Evolutionary conservation across 2,797 vertebrate species (phyloP), one percentile per base, ranked within the genome.

Genomic region (Florisuga fusca): DNA sequence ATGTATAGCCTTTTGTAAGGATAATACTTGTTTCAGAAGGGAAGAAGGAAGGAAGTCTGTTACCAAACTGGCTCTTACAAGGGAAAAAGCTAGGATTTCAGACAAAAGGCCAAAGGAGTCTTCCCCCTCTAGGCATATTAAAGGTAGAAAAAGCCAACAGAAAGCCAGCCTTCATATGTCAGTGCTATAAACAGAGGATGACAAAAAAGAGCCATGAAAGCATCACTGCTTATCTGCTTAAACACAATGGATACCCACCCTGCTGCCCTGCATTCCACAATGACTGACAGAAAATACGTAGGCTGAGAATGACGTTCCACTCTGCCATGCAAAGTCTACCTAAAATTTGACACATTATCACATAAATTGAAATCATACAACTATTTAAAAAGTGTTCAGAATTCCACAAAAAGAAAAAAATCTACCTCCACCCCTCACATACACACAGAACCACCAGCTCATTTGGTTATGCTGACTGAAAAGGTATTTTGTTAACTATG

Each of bases 101-200:
- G 19, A 45, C 21, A 68, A n/a, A 68, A 4, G 0, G 36, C 63
- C 50, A 58, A 5, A 54, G 25, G 3, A 73, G 2, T 80, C 29
- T 14, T 86, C 20, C 15, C 22, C 46, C 73, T 33, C 11, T 20
- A 83, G 25, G 31, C 11, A 22, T 33, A 76, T 31, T 22, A 72
- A 64, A 31, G 11, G 41, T 2, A 72, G 19, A 64, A 68, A 85
- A 79, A 31, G 6, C 38, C 46, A 38, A 38, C 33, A 27, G 50
- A 87, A 92, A 63, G 67, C n/a, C 25, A 85, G 0, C 5, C 34
- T 51, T 26, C 8, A 14, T 27, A 55, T 10, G 17, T 0, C 1
- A 74, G 29, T 8, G 6, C 54, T 82, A 6, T 11, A 33, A 29
- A 31, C 6, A 14, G 19, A 90, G 5, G 19, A 61, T 22, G 27